Conservation (phyloP, 2,113 vertebrate genomes). For the Microcebus griseorufus region DNA sequence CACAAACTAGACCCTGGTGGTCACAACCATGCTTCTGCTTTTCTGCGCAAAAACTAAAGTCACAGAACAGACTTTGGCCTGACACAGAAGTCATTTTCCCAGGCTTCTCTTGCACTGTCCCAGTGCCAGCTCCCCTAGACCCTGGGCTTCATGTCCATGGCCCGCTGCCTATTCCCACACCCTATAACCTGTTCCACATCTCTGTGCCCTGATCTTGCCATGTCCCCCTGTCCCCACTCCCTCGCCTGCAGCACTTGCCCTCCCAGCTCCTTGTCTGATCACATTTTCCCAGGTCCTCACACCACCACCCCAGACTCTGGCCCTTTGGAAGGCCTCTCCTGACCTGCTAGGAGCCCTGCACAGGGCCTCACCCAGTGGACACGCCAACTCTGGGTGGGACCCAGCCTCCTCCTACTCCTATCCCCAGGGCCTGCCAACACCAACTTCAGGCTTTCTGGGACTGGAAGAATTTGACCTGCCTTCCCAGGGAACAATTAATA, state of each 20-base stretch:
- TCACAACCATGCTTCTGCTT: fast-evolving
- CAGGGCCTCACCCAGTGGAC: neutral
- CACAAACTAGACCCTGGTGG: neutral
- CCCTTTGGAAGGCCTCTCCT: neutral
- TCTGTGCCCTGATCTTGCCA: no score
- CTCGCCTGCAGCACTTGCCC: neutral
- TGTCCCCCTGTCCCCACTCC: neutral
- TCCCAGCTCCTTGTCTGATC: fast-evolving
- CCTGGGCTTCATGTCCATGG: neutral
- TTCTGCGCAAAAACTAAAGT: neutral
- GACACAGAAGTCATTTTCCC: no score
- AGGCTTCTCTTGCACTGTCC: neutral
- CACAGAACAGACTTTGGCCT: neutral
- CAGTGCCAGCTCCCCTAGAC: neutral
- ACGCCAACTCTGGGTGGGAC: neutral
- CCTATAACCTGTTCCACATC: neutral
- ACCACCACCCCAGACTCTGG: neutral
- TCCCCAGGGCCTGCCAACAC: neutral
- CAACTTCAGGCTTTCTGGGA: neutral
- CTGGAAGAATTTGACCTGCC: neutral
- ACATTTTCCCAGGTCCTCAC: neutral
- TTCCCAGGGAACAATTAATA: neutral
- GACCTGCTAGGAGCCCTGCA: neutral
- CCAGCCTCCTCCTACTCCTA: neutral
- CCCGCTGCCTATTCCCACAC: no score